Conservation (phyloP, 2,113 vertebrate species). For the Sceloporus tristichus region DNA sequence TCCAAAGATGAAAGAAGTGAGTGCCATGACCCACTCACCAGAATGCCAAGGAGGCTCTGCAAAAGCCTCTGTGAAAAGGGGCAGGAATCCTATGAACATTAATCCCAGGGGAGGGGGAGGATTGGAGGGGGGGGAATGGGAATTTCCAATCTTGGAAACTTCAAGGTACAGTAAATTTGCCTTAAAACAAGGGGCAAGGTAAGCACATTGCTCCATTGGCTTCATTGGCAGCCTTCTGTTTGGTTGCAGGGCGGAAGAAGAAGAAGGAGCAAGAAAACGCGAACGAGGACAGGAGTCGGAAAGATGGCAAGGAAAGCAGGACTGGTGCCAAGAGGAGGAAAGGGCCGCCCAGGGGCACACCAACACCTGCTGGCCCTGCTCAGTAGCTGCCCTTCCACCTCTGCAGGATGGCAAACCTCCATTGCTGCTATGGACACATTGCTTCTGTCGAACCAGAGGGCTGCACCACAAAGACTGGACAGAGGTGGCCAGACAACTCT, state of each 20-base stretch:
- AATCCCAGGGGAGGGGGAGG: too few relatives aligned
- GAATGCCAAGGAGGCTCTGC: too few relatives aligned
- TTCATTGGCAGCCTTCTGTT: slow-evolving; percentile 52
- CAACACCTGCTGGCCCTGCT: slow-evolving; percentile 68
- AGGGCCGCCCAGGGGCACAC: slow-evolving; percentile 79
- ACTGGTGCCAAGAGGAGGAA: slow-evolving; percentile 82
- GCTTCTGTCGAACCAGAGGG: slow-evolving; percentile 73
- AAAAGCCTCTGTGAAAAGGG: too few relatives aligned
- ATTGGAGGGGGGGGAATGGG: too few relatives aligned
- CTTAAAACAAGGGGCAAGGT: too few relatives aligned
- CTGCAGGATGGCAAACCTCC: slow-evolving; percentile 61
- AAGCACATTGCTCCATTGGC: not conserved
- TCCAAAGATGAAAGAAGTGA: too few relatives aligned
- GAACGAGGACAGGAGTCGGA: slow-evolving; percentile 77
- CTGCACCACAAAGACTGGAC: slow-evolving; percentile 49
- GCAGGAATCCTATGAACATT: too few relatives aligned
- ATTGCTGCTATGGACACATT: slow-evolving; percentile 74
- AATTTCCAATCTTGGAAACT: too few relatives aligned
- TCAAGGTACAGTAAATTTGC: too few relatives aligned
- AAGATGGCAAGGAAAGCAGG: slow-evolving; percentile 80
- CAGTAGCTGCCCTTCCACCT: slow-evolving; percentile 73
- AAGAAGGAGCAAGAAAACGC: slow-evolving; percentile 77
- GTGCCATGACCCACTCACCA: too few relatives aligned
- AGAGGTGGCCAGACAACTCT: slow-evolving; percentile 1
- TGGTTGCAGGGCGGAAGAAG: slow-evolving; percentile 80